Conservation (phyloP, 2,888 invertebrate genomes). For the Lochmaea crataegi region DNA sequence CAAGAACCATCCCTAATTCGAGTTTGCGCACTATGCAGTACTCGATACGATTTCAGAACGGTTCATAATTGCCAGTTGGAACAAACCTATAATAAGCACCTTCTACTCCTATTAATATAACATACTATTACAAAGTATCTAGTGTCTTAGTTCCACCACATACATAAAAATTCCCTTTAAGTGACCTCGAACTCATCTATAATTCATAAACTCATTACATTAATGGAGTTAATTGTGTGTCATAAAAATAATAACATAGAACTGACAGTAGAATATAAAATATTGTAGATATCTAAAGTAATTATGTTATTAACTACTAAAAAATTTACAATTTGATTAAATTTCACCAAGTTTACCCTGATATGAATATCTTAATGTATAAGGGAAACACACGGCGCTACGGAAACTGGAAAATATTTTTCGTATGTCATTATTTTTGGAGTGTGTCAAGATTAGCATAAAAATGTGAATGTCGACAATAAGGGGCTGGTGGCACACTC, state of each 20-base stretch:
- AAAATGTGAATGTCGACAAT: slow-evolving; percentile 30
- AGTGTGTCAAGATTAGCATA: slow-evolving; percentile 40
- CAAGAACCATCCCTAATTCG: no score
- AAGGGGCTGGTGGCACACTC: slow-evolving; percentile 17
- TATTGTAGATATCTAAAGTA: neutral
- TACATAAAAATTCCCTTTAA: neutral
- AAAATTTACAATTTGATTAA: no score
- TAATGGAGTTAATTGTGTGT: neutral
- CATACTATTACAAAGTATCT: no score
- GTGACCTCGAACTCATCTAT: neutral
- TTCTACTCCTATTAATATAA: no score
- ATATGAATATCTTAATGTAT: no score
- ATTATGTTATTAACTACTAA: no score
- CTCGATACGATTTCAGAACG: no score
- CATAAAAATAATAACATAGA: neutral
- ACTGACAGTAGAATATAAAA: neutral
- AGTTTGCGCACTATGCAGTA: no score
- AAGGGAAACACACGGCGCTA: slow-evolving; percentile 37
- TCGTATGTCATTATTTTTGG: slow-evolving; percentile 41
- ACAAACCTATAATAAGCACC: no score
- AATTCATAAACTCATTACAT: neutral
- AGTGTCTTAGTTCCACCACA: no score
- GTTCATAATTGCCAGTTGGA: no score
- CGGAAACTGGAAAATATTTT: slow-evolving; percentile 32
- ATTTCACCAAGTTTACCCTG: no score